Evolutionary conservation across 2,113 vertebrate species (phyloP).

Genomic region (Xiphophorus hellerii): DNA sequence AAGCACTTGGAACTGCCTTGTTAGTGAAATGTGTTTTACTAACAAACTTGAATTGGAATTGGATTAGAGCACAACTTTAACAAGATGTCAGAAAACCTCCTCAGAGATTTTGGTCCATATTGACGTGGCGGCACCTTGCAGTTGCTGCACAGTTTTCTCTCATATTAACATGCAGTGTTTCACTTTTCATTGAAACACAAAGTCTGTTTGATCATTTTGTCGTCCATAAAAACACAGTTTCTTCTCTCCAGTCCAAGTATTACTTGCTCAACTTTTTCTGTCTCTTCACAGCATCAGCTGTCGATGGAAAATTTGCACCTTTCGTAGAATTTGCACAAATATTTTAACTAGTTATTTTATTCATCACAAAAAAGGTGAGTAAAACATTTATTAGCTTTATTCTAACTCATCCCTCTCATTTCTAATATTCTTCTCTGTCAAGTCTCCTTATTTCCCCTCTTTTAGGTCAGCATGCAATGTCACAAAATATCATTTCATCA

Average conservation of each 20-base stretch:
- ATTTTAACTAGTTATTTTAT: too few relatives aligned
- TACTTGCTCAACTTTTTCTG: neutral
- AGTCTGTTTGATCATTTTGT: neutral
- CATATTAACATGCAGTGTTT: neutral
- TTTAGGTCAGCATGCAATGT: conserved; percentile 43
- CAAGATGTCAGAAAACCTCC: too few relatives aligned
- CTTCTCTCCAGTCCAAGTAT: too few relatives aligned
- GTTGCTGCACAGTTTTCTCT: too few relatives aligned
- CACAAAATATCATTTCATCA: conserved; percentile 50
- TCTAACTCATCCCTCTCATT: conserved; percentile 29
- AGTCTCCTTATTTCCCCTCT: conserved; percentile 36
- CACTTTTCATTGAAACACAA: neutral
- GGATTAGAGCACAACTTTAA: too few relatives aligned
- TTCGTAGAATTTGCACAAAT: too few relatives aligned
- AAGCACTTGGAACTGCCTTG: too few relatives aligned
- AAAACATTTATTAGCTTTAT: conserved; percentile 5
- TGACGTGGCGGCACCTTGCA: too few relatives aligned
- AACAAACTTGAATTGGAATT: too few relatives aligned
- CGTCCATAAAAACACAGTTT: too few relatives aligned
- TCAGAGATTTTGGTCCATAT: too few relatives aligned
- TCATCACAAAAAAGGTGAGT: neutral
- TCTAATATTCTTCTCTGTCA: conserved; percentile 46
- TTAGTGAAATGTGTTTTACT: too few relatives aligned
- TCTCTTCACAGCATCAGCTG: neutral
- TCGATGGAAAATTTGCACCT: neutral